A percentile compares a stretch with the other conserved stretches of the same genome.
Conservation (phyloP, 2,113 vertebrate species). For the Tyrannus savana region DNA sequence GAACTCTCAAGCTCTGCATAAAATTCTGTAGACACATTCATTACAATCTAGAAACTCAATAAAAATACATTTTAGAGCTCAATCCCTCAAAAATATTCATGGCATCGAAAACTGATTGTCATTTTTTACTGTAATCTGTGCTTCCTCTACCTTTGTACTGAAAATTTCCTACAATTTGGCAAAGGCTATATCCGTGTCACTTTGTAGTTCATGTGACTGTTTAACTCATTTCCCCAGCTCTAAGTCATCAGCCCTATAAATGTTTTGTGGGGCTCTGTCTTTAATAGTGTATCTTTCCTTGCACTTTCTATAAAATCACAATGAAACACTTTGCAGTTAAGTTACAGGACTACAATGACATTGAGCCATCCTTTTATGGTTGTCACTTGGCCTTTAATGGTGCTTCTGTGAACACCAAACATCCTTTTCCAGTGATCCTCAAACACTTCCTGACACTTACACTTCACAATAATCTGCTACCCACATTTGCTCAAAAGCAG, state of each 20-base stretch:
- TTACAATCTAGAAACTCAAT: conserved; percentile 45
- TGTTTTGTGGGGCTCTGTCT: background rate
- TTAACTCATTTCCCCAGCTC: background rate
- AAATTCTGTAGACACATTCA: conserved; percentile 63
- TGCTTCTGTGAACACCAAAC: background rate
- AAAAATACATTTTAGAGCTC: conserved; percentile 56
- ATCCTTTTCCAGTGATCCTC: background rate
- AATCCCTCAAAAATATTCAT: conserved; percentile 43
- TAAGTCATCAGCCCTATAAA: background rate
- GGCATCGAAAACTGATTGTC: conserved; percentile 52
- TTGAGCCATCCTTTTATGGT: background rate
- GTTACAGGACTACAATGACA: background rate
- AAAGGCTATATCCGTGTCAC: background rate
- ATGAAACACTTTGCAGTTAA: background rate
- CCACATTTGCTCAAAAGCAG: background rate
- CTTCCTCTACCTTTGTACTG: background rate
- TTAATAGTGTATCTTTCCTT: background rate
- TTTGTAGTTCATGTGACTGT: background rate
- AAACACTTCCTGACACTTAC: conserved; percentile 6
- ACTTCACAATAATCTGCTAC: background rate
- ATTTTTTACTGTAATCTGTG: background rate
- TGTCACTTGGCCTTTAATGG: background rate
- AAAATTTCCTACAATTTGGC: background rate
- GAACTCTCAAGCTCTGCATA: conserved; percentile 59
- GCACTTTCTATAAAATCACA: background rate